Conservation (phyloP, 2,888 invertebrate species). For the Lapara coniferarum region DNA sequence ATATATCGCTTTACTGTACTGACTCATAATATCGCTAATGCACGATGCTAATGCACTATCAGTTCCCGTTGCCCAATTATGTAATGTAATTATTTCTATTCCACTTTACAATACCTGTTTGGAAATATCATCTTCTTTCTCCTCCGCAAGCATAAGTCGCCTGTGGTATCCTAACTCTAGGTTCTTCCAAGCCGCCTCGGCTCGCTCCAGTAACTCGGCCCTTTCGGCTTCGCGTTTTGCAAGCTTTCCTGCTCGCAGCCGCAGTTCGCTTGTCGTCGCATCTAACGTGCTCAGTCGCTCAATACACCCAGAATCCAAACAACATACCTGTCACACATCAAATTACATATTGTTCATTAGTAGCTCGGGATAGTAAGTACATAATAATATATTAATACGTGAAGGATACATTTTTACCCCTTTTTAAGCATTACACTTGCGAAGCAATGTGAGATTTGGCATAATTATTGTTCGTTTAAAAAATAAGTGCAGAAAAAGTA, state of each 20-base stretch:
- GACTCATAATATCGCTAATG: too few relatives aligned
- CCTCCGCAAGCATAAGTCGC: slow-evolving; percentile 54
- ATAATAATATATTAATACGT: too few relatives aligned
- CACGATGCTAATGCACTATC: too few relatives aligned
- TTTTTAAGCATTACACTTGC: too few relatives aligned
- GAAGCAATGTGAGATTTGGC: too few relatives aligned
- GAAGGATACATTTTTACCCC: too few relatives aligned
- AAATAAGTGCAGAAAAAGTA: too few relatives aligned
- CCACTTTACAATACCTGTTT: slow-evolving; percentile 51
- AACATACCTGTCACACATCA: slow-evolving; percentile 55
- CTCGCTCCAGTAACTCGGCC: slow-evolving; percentile 65
- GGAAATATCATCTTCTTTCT: slow-evolving; percentile 62
- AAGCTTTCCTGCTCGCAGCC: slow-evolving; percentile 55
- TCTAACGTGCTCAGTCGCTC: slow-evolving; percentile 57
- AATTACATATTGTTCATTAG: slow-evolving; percentile 3
- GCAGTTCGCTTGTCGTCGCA: slow-evolving; percentile 51
- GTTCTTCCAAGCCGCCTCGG: slow-evolving; percentile 72
- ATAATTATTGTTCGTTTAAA: too few relatives aligned
- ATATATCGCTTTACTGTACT: not conserved
- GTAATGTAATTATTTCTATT: too few relatives aligned
- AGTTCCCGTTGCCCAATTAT: too few relatives aligned
- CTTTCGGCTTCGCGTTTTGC: slow-evolving; percentile 66
- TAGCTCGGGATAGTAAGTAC: too few relatives aligned
- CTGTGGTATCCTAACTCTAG: slow-evolving; percentile 68
- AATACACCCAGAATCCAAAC: slow-evolving; percentile 54